Percentiles rank a stretch among this genome's conserved stretches.
Evolutionary conservation across 1,140 invertebrate species (phyloP).

Genomic region (Ylistrum balloti): DNA sequence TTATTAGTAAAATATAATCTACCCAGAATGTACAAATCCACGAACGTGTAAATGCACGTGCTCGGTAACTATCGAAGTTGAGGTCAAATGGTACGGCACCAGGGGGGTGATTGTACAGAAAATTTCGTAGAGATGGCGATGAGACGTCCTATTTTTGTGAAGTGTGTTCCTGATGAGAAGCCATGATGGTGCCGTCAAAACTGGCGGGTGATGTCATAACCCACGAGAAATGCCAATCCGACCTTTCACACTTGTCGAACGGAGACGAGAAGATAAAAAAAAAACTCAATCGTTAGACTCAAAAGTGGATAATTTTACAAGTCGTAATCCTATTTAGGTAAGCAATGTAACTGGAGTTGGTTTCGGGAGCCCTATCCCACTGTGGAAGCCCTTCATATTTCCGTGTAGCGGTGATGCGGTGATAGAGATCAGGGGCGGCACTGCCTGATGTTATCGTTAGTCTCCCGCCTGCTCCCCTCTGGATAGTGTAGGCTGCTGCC

Average conservation of each 20-base stretch:
- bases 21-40: neutral
- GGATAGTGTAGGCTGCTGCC: neutral
- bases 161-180: neutral
- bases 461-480: constrained; percentile 13
- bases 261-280: neutral
- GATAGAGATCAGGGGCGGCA: constrained; percentile 1
- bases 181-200: constrained; percentile 13
- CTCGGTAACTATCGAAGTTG: neutral
- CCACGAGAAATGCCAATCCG: neutral
- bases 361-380: constrained; percentile 2
- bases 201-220: neutral
- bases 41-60: neutral
- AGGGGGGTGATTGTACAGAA: neutral
- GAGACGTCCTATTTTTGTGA: neutral
- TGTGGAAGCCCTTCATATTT: constrained; percentile 31
- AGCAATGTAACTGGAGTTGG: neutral
- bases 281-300: constrained; percentile 3
- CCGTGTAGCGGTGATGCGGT: neutral
- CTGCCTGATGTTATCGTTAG: constrained; percentile 6
- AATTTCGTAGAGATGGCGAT: neutral
- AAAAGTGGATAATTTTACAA: constrained; percentile 17
- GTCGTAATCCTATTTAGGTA: constrained; percentile 18
- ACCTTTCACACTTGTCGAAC: constrained; percentile 3
- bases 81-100: neutral
- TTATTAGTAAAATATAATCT: too few species aligned